Conservation (phyloP, 2,113 vertebrate genomes). For the Tachycineta bicolor region DNA sequence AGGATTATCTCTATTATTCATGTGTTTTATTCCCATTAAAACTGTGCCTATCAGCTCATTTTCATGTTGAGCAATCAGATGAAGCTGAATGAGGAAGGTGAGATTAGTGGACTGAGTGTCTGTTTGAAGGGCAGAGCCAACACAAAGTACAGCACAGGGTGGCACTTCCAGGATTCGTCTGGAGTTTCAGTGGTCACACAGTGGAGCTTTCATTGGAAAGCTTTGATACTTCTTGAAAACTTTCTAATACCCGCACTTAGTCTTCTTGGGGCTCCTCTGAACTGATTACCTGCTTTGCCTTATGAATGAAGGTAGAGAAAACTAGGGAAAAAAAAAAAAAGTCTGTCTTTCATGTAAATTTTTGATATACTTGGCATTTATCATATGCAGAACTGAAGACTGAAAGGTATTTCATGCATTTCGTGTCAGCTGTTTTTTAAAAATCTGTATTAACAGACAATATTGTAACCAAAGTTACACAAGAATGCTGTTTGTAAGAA, state of each 20-base stretch:
- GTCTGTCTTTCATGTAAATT: neutral
- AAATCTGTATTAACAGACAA: neutral
- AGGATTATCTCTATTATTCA: slow-evolving; percentile 65
- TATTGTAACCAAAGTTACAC: neutral
- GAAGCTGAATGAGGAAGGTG: slow-evolving; percentile 28
- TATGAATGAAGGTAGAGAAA: neutral
- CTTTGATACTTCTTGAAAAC: neutral
- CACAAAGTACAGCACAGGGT: neutral
- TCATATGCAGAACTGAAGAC: neutral
- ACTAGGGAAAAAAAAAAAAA: neutral
- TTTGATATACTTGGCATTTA: neutral
- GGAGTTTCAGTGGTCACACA: neutral
- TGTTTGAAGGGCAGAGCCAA: slow-evolving; percentile 8
- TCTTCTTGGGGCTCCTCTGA: neutral
- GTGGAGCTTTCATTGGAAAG: neutral
- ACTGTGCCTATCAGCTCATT: slow-evolving; percentile 50
- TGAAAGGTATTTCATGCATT: neutral
- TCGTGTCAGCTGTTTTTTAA: neutral
- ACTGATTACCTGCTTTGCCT: neutral
- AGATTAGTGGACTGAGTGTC: slow-evolving; percentile 20
- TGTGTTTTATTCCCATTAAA: slow-evolving; percentile 70
- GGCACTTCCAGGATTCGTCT: neutral
- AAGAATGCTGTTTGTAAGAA: neutral
- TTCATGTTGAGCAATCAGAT: slow-evolving; percentile 53
- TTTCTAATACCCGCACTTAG: neutral